Percentiles rank a stretch among this genome's conserved stretches.
Conservation (phyloP, 2,113 vertebrate genomes). For the Proteles cristata region DNA sequence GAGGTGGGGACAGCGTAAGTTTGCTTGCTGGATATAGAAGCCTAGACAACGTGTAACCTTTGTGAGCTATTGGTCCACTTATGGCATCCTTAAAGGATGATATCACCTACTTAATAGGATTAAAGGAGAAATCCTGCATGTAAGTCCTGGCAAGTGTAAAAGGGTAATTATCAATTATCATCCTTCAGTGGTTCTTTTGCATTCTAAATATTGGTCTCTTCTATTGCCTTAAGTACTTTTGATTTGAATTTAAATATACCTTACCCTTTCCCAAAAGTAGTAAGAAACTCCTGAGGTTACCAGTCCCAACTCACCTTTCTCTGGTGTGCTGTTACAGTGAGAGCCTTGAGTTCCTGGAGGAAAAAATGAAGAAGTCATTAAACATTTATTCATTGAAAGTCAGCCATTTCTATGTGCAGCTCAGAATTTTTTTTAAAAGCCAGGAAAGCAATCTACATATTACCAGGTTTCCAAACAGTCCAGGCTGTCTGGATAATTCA, state of each 20-base stretch:
- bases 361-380: conserved; percentile 35
- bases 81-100: neutral
- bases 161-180: neutral
- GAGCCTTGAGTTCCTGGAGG: accelerated
- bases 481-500: neutral
- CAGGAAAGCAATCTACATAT: neutral
- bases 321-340: accelerated
- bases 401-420: neutral
- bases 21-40: neutral
- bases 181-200: neutral
- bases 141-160: neutral
- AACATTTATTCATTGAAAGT: neutral
- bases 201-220: conserved; percentile 23
- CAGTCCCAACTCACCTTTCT: conserved; percentile 62
- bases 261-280: neutral
- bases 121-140: neutral
- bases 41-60: neutral
- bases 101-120: neutral
- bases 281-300: neutral
- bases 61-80: neutral
- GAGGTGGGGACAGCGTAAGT: neutral
- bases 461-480: neutral
- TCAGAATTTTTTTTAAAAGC: neutral
- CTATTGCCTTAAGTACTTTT: neutral
- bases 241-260: neutral